phyloP scores from a whole-genome alignment of 53 echinoderm and acorn worm genomes.

The Henricia sp. region DNA sequence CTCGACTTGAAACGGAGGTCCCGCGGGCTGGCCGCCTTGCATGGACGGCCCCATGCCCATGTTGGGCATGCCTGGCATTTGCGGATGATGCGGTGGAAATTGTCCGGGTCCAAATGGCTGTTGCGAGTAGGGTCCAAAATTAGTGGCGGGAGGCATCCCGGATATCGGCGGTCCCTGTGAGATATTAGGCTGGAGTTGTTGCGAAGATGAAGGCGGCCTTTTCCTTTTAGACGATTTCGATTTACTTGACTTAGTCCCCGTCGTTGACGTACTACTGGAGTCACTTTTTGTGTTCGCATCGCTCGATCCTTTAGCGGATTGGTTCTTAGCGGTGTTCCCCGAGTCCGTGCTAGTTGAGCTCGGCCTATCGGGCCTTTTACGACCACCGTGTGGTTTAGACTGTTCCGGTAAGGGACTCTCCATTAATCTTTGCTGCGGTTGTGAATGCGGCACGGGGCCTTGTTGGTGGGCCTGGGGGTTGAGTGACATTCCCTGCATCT shows the following conservation, averaged over 20 bases:
- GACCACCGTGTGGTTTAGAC: conserved; percentile 27
- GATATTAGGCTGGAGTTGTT: conserved; percentile 87
- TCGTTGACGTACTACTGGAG: conserved; percentile 14
- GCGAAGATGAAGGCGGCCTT: conserved; percentile 77
- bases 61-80: conserved; percentile 66
- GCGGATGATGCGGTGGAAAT: conserved; percentile 86
- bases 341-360: conserved; percentile 25
- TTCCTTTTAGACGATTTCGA: conserved; percentile 76
- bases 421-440: conserved; percentile 14
- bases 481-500: conserved; percentile 42
- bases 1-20: conserved; percentile 69
- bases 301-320: conserved; percentile 20
- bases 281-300: conserved; percentile 37
- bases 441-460: conserved; percentile 15
- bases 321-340: conserved; percentile 33
- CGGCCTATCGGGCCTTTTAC: conserved; percentile 47
- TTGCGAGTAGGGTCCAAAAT: conserved; percentile 83
- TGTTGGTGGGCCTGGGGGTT: conserved; percentile 40
- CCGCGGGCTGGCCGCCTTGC: conserved; percentile 65
- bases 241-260: conserved; percentile 54
- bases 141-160: conserved; percentile 85
- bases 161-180: conserved; percentile 71
- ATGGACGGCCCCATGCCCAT: conserved; percentile 82
- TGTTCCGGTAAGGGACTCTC: conserved; percentile 23
- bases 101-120: conserved; percentile 75